phyloP scores from a whole-genome alignment of 2,888 invertebrate genomes.

The Xanthorhoe spadicearia region DNA sequence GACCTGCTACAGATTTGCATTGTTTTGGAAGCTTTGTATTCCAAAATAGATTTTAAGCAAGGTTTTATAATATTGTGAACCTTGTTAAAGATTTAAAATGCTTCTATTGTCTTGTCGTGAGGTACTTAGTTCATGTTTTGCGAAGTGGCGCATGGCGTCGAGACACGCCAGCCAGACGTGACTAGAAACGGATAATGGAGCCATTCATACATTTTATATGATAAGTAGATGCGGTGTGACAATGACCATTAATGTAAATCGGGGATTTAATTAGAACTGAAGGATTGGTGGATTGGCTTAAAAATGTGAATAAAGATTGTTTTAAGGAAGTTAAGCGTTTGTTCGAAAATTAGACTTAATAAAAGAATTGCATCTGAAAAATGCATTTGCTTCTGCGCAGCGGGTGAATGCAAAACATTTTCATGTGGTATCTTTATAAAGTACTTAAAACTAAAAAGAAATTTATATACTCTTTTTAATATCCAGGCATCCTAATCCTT shows the following conservation, averaged over 20 bases:
- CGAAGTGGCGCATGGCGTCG: conserved; percentile 37
- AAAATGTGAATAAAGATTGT: conserved; percentile 1
- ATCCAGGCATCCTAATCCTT: too few relatives aligned
- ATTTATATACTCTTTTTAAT: too few relatives aligned
- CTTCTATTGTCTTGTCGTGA: conserved; percentile 40
- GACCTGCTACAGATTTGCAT: conserved; percentile 14
- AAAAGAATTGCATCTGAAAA: too few relatives aligned
- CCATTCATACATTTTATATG: conserved; percentile 46
- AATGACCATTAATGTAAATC: conserved; percentile 39
- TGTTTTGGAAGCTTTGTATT: neutral
- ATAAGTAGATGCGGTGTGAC: conserved; percentile 41
- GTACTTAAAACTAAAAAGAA: too few relatives aligned
- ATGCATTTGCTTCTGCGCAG: too few relatives aligned
- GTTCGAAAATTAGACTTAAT: neutral
- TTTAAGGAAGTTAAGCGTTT: neutral
- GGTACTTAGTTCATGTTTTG: conserved; percentile 28
- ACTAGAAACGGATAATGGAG: conserved; percentile 38
- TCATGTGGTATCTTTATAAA: too few relatives aligned
- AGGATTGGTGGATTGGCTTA: conserved; percentile 11
- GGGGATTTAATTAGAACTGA: conserved; percentile 27
- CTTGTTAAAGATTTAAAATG: conserved; percentile 18
- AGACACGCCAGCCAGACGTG: conserved; percentile 41
- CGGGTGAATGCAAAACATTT: too few relatives aligned
- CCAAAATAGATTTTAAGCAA: neutral
- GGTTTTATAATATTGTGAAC: neutral